Evolutionary conservation across 1,140 invertebrate species (phyloP), one percentile per base, ranked within the genome.

Genomic region (Macrostomum lignano): DNA sequence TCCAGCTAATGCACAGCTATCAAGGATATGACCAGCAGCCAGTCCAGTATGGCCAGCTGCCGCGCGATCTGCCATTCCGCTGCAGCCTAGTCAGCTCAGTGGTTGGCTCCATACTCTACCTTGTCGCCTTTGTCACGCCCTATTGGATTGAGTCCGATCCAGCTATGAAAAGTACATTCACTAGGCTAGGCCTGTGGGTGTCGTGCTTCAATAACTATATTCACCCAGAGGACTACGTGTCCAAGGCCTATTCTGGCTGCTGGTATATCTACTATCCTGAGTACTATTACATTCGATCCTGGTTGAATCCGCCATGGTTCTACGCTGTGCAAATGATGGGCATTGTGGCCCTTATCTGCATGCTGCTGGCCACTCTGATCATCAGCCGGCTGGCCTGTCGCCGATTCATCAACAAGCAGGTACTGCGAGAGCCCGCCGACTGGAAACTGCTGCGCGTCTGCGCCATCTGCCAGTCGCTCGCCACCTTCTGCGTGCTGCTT

Each of bases 111-210:
- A 34, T 47, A 3, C 49, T 43, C 26, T 68, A 81, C 39, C 52
- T 84, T 3, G 68, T 84, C 36, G 70, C 78, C 2, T 91, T 86
- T 56, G 71, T 71, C 35, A 78, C 76, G 46, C 82, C 84, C 0
- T 91, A 91, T 50, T 94, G 84, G 84, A 69, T 91, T 30, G 70
- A 82, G 48, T 86, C 81, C 0, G 88, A 76, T 51, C 65, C 72
- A 35, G 74, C 79, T 45, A 78, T 79, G 15, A 76, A 76, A 46
- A 74, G 68, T 38, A 64, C 65, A 36, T 94, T 94, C 48, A 74
- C 79, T 41, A 72, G 79, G 45, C 78, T 88, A 70, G 84, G 84
- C 0, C 52, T 94, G 3, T 93, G 84, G 84, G 77, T 91, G 50
- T 82, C 84, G 49, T 93, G 84, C 49, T 93, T 94, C 49, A 67